Evolutionary conservation across 2,888 invertebrate species (phyloP), one percentile per base, ranked within the genome.

Genomic region (Drosophila mettleri): DNA sequence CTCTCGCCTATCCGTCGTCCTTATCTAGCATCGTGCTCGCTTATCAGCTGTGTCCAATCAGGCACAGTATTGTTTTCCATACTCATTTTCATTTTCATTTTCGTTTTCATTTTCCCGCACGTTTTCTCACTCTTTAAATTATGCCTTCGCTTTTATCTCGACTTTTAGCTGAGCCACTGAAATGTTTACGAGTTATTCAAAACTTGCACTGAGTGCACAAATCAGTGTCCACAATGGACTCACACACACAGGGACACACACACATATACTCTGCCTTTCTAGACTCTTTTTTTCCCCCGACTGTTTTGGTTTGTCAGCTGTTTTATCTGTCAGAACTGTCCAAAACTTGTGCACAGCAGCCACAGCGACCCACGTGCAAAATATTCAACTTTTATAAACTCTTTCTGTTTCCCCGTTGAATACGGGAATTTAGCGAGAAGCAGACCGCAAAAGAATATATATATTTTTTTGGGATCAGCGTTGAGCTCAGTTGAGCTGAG

Each of bases 1-100:
- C 48, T 62, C 48, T 64, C 43, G 67, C 54, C 59, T 53, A 57
- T 72, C 53, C 68, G 76, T 4, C 24, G 24, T 67, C 55, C 63
- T 64, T 82, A 73, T 80, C 76, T n/a, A 49, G 55, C 79, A 64
- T 74, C 77, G 51, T 66, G 54, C 68, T 57, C 24, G 61, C 54
- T 77, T 81, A 81, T 81, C 81, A 74, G 60, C 55, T 51, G 49
- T 52, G 60, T 69, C 72, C 84, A 86, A 82, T 82, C 82, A 77
- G 66, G 67, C 78, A 48, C 65, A 61, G 78, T 67, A 83, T 82
- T 83, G 84, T 86, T 86, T 83, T 66, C 48, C 45, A 45, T 16
- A 27, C 57, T 74, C 46, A 55, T 69, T 77, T 57, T 54, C 46
- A 55, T 69, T 77, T 57, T 54, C 43, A 59, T 63, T 65, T 64